These are phyloP conservation scores for Dasyurus viverrinus DNA, from an alignment of 2,113 vertebrate species.

Conservation along the genomic window DNA sequence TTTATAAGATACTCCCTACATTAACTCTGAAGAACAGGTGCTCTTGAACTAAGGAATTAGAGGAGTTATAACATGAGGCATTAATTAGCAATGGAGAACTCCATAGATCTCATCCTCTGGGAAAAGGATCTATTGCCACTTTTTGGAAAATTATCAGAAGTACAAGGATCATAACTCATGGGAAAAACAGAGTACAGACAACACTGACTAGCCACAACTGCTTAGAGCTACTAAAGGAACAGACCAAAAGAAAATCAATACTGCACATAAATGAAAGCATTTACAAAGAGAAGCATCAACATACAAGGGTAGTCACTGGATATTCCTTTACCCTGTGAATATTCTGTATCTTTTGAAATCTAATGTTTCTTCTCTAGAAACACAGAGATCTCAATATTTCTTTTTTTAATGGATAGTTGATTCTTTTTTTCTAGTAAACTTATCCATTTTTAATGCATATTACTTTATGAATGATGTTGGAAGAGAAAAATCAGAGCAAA, in stretches of 20 bases:
- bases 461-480: no score
- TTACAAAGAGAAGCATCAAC: neutral
- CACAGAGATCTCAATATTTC: neutral
- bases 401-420: neutral
- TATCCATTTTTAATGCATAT: no score
- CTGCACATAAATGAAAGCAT: neutral
- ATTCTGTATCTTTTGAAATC: neutral
- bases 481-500: no score
- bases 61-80: neutral
- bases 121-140: neutral
- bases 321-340: neutral
- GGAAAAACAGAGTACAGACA: neutral
- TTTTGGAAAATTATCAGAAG: neutral
- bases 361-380: neutral
- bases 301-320: neutral
- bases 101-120: neutral
- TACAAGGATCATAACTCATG: neutral
- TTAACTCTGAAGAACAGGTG: neutral
- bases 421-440: no score
- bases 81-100: no score
- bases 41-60: neutral
- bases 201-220: neutral
- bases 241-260: neutral
- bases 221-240: neutral
- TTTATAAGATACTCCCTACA: neutral